phyloP scores from a whole-genome alignment of 92 coral and sea anemone genomes.

The Phymanthus crucifer region DNA sequence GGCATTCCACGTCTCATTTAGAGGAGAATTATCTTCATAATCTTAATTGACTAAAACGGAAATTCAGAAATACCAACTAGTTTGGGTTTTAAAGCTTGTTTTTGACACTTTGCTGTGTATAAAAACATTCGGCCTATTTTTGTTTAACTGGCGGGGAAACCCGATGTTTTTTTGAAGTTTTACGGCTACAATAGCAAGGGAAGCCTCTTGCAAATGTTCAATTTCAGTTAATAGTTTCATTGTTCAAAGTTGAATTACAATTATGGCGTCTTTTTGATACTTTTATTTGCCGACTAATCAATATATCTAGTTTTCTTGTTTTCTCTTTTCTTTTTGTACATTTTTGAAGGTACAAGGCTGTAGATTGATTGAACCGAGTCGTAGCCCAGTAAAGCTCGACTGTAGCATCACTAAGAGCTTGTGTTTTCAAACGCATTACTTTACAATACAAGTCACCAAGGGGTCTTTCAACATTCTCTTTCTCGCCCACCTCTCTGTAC shows the following conservation, averaged over 20 bases:
- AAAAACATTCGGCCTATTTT: background rate
- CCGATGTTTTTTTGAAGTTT: constrained; percentile 7
- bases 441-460: background rate
- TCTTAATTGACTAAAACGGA: constrained; percentile 11
- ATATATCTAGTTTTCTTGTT: background rate
- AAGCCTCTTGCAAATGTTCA: background rate
- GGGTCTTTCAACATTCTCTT: constrained; percentile 7
- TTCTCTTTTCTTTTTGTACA: background rate
- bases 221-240: background rate
- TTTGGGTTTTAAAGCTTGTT: background rate
- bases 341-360: background rate
- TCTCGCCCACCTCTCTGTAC: background rate
- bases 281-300: background rate
- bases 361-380: background rate
- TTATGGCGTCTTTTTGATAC: background rate
- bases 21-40: background rate
- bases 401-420: background rate
- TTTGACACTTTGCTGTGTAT: constrained; percentile 4
- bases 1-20: background rate
- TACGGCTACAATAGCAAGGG: background rate
- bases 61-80: background rate
- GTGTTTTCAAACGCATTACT: background rate
- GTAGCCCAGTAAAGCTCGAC: background rate
- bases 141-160: background rate
- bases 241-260: background rate